Base-by-base conservation (phyloP, 2,113 vertebrate genomes). In the Aphelocoma coerulescens region DNA sequence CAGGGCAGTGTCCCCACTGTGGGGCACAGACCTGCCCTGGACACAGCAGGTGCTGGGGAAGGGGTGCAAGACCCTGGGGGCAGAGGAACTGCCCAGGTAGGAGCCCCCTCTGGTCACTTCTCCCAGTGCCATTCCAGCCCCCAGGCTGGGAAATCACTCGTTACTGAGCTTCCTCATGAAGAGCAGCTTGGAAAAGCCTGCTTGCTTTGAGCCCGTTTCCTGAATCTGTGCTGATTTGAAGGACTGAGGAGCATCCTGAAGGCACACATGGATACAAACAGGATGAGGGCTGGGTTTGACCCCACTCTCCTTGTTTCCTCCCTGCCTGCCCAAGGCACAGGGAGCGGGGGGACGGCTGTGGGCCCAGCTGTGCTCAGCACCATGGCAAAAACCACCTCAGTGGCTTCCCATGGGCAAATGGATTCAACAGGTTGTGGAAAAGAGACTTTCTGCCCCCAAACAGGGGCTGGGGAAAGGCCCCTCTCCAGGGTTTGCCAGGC, bases 241-340 rank as follows among this genome's bases (percentile, higher is more conserved):
- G 0, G 8, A 16, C 3, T 0, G 3, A 83, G 26, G 28, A 61
- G 27, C 1, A 9, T 6, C 6, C 44, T 6, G 5, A 2, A 57
- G 4, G 4, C 7, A 12, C 4, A 13, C 28, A 39, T 7, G 19
- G 49, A 21, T 12, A 33, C 15, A n/a, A n/a, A 44, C 23, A 46
- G 24, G 10, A 26, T 46, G n/a, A 71, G n/a, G 65, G 28, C 33
- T 46, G 48, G 23, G 10, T 39, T 62, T 2, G 10, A 71, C 46
- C 35, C 15, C 41, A 7, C 3, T 10, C 27, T 48, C 49, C 32
- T 16, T 6, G 1, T 11, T 58, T 6, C 33, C 30, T 57, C 33
- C 37, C 48, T 52, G 26, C 11, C 24, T 14, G 26, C 28, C 33
- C 33, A 13, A n/a, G 30, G 27, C 7, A 35, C 32, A 44, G 28